Conservation (phyloP, 2,888 invertebrate genomes). For the Campopleginae sp. region DNA sequence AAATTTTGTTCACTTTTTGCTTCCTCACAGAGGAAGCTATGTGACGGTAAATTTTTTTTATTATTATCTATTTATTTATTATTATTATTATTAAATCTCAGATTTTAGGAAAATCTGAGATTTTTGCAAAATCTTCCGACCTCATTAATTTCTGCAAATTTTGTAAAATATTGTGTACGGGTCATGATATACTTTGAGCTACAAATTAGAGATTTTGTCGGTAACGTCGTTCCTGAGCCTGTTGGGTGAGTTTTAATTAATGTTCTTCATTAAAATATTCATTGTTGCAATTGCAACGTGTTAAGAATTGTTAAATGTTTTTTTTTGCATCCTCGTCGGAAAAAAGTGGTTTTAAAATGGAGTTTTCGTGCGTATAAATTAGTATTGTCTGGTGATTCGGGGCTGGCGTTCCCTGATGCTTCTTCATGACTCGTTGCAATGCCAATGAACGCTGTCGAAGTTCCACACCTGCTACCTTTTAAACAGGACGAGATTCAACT, state of each 20-base stretch:
- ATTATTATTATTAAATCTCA: too few species aligned
- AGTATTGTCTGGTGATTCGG: conserved; percentile 72
- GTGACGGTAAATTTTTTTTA: too few species aligned
- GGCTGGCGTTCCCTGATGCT: conserved; percentile 65
- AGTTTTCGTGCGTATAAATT: conserved; percentile 71
- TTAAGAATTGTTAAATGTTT: not conserved
- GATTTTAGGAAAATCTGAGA: too few species aligned
- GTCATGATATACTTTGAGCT: not conserved
- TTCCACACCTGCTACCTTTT: conserved; percentile 78
- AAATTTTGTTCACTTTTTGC: not conserved
- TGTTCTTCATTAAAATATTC: too few species aligned
- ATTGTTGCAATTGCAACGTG: not conserved
- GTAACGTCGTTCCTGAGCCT: not conserved
- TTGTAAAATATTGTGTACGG: too few species aligned
- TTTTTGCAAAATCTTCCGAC: too few species aligned
- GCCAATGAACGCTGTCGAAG: conserved; percentile 56
- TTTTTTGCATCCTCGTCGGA: conserved; percentile 22
- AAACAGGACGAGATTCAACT: conserved; percentile 65
- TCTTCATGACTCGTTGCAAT: conserved; percentile 33
- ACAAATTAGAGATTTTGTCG: not conserved
- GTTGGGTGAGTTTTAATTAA: not conserved
- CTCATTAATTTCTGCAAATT: too few species aligned
- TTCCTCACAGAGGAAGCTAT: too few species aligned
- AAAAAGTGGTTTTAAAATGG: conserved; percentile 28
- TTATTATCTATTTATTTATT: too few species aligned